Evolutionary conservation across 2,797 vertebrate genomes (phyloP), one percentile per base, ranked within the genome.

Genomic region (Lithobates pipiens): DNA sequence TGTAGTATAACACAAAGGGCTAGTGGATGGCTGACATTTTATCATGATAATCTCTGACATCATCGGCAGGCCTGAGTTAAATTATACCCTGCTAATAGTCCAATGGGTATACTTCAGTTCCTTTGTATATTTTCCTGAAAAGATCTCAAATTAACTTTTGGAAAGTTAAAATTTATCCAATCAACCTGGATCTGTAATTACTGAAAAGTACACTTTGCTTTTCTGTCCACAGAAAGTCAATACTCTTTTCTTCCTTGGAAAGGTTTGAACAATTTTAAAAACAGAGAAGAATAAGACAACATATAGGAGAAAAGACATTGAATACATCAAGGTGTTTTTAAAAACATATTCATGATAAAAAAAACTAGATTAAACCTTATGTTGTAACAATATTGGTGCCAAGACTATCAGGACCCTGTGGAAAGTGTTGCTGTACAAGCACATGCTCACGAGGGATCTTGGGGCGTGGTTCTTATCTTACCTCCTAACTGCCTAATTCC

Each of bases 31-130:
- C 77, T 68, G 74, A 27, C 68, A 76, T 74, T 76, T 88, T 76
- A 42, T 80, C 90, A 77, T 84, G 42, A 21, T 77, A 91, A 91
- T 88, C 88, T 86, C 34, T 91, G 89, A 89, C 76, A 88, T 89
- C 72, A 76, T 87, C 87, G 88, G 0, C 10, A 39, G 39, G 39
- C 39, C 8, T 39, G 39, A 0, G 80, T 80, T 88, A 90, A 85
- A 46, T 77, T 89, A 82, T 85, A 89, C 83, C 90, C 84, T 54
- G 89, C 54, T 75, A 90, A 73, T 78, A 86, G 61, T 72, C 69
- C 82, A 67, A 13, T 46, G 76, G 80, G 77, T 82, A 83, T 85
- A 82, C 16, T 89, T 88, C 80, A 89, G 88, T 89, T 91, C 42
- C 86, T 89, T 34, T 88, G 71, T 84, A 86, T 89, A 54, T 90